phyloP scores from a whole-genome alignment of 2,797 vertebrate species.

The Fratercula arctica region DNA sequence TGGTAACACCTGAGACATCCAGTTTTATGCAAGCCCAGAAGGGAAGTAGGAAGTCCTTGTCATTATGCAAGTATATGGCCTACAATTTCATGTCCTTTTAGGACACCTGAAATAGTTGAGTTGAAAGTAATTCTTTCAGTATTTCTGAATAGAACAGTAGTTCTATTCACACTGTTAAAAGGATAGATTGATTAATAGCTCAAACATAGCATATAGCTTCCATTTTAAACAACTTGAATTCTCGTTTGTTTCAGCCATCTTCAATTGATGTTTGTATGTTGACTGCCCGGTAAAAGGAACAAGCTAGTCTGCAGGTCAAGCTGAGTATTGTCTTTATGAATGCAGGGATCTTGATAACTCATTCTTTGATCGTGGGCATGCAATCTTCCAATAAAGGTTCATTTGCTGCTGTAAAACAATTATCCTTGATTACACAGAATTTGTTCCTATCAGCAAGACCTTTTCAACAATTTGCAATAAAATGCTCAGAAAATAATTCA shows the following conservation, averaged over 20 bases:
- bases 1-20: not conserved
- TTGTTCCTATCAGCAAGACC: not conserved
- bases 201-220: not conserved
- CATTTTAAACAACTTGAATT: not conserved
- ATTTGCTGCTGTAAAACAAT: not conserved
- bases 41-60: not conserved
- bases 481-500: not conserved
- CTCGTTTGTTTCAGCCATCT: not conserved
- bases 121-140: not conserved
- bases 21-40: not conserved
- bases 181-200: not conserved
- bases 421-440: not conserved
- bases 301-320: not conserved
- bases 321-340: not conserved
- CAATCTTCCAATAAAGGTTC: not conserved
- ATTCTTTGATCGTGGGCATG: accelerated
- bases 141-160: too few species aligned
- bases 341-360: not conserved
- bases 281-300: not conserved
- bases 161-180: not conserved
- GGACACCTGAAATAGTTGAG: not conserved
- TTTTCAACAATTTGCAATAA: not conserved
- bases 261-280: accelerated
- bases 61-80: not conserved
- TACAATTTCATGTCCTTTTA: not conserved